Conservation (phyloP, 2,888 invertebrate species). For the Cephus runcator region DNA sequence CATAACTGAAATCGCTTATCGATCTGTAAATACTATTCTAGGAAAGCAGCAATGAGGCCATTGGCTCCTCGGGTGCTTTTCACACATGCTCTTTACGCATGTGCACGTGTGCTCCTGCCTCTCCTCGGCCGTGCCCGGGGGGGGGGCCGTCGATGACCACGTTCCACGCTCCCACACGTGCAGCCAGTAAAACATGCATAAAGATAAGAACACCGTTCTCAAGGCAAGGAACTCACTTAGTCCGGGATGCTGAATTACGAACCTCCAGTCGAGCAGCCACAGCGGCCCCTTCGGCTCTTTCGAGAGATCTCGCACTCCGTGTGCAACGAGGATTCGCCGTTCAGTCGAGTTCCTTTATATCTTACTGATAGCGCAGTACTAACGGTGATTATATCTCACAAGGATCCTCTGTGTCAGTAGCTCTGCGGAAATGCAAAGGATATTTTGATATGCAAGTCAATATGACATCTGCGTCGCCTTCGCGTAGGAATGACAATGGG, state of each 20-base stretch:
- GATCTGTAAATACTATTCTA: slow-evolving; percentile 22
- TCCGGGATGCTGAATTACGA: slow-evolving; percentile 31
- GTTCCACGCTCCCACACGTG: not conserved
- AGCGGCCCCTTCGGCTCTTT: not conserved
- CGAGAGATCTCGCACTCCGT: not conserved
- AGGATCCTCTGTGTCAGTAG: not conserved
- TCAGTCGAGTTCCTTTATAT: not conserved
- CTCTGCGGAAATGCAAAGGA: too few relatives aligned
- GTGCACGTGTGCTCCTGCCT: not conserved
- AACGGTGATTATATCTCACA: too few relatives aligned
- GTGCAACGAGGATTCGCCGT: not conserved
- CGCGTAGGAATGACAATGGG: too few relatives aligned
- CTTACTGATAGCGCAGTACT: not conserved
- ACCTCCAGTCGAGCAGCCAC: slow-evolving; percentile 7
- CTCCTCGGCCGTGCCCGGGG: not conserved
- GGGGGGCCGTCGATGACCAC: not conserved
- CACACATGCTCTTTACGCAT: not conserved
- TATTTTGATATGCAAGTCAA: too few relatives aligned
- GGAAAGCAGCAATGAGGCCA: not conserved
- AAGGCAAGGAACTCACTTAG: slow-evolving; percentile 23
- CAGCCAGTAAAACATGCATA: slow-evolving; percentile 29
- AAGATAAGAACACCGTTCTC: slow-evolving; percentile 40
- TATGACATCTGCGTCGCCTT: too few relatives aligned
- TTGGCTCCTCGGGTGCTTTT: not conserved
- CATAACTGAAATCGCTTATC: slow-evolving; percentile 3